Conservation (phyloP, 2,113 vertebrate genomes). For the Cyprinodon variegatus region DNA sequence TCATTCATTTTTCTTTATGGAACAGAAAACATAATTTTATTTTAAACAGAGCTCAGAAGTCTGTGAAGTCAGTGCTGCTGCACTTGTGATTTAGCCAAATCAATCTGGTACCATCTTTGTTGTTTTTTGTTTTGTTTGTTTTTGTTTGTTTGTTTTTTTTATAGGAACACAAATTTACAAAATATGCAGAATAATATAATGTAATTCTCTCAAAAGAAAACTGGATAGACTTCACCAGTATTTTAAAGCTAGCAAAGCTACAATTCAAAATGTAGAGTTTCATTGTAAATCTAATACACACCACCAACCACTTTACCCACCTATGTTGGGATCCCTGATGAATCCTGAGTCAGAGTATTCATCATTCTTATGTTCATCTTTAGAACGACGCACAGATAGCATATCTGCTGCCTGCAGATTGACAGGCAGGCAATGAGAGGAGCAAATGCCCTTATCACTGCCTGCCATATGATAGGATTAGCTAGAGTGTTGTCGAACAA, state of each 20-base stretch:
- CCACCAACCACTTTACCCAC: conserved; percentile 12
- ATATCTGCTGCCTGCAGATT: conserved; percentile 69
- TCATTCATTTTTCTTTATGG: not conserved
- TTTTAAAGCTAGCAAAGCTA: not conserved
- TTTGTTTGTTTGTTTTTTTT: too few species aligned
- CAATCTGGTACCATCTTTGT: not conserved
- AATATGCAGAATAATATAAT: not conserved
- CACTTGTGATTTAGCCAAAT: not conserved
- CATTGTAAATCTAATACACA: not conserved
- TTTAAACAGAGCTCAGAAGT: not conserved
- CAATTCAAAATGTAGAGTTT: not conserved
- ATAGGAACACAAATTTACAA: not conserved
- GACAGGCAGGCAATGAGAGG: conserved; percentile 49
- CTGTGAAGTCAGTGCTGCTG: not conserved
- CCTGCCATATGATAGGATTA: conserved; percentile 74
- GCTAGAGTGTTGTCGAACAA: conserved; percentile 70
- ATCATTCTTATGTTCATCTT: conserved; percentile 57
- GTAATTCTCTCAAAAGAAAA: not conserved
- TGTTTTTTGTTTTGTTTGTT: not conserved
- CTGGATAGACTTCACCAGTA: not conserved
- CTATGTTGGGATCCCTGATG: conserved; percentile 12
- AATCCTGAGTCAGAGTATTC: conserved; percentile 46
- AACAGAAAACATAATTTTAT: not conserved
- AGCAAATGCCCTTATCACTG: conserved; percentile 72
- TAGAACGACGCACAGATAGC: conserved; percentile 59